Evolutionary conservation across 2,797 vertebrate species (phyloP).

Genomic region (Zalophus californianus): DNA sequence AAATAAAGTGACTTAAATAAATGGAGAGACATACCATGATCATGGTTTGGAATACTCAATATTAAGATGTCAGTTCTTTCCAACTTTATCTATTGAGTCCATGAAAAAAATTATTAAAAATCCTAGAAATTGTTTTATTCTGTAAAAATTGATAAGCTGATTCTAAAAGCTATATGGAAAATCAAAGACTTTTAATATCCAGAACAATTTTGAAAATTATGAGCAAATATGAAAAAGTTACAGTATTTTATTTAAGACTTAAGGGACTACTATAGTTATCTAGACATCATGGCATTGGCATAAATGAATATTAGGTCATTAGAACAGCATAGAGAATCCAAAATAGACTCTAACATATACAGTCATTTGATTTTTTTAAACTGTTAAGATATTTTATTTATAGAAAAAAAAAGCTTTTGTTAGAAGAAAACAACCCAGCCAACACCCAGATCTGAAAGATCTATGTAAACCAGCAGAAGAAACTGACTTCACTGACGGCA

Average conservation of each 20-base stretch:
- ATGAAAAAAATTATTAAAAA: background rate
- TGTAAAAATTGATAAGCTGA: background rate
- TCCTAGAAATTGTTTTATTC: background rate
- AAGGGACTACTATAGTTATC: background rate
- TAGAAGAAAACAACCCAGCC: conserved; percentile 76
- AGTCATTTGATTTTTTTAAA: background rate
- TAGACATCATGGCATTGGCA: background rate
- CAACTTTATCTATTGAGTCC: background rate
- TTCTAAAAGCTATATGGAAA: background rate
- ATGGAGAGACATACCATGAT: background rate
- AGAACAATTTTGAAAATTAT: background rate
- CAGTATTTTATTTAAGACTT: background rate
- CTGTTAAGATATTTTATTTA: conserved; percentile 66
- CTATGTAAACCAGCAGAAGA: conserved; percentile 54
- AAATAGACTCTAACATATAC: background rate
- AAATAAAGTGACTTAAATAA: background rate
- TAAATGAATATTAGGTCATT: background rate
- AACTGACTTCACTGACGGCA: conserved; percentile 20
- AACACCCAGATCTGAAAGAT: conserved; percentile 61
- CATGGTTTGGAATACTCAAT: background rate
- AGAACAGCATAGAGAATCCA: background rate
- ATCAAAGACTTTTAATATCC: background rate
- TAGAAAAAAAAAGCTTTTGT: conserved; percentile 78
- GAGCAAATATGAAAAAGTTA: background rate
- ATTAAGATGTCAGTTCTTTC: background rate